These are phyloP conservation scores for Anagrus nilaparvatae DNA, from an alignment of 1,140 invertebrate genomes.

Conservation along the genomic window DNA sequence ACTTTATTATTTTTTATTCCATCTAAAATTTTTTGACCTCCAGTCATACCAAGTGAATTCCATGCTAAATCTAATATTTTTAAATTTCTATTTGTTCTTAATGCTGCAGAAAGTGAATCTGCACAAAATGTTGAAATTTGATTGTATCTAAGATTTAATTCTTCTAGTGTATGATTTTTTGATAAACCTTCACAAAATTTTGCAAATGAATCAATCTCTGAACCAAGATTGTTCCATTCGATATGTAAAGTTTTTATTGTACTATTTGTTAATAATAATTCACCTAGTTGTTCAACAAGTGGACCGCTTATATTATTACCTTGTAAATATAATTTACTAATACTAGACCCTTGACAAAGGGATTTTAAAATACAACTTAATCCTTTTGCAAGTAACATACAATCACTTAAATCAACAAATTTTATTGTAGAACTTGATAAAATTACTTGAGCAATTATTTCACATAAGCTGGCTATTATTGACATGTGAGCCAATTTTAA, in stretches of 20 bases:
- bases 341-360: conserved; percentile 29
- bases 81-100: conserved; percentile 32
- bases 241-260: conserved; percentile 30
- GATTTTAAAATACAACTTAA: conserved; percentile 26
- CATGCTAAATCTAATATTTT: conserved; percentile 34
- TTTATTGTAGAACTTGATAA: conserved; percentile 30
- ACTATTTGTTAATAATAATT: conserved; percentile 31
- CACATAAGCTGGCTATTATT: conserved; percentile 31
- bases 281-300: conserved; percentile 27
- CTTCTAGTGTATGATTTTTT: conserved; percentile 34
- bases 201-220: conserved; percentile 27
- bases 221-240: conserved; percentile 38
- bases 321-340: conserved; percentile 32
- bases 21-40: conserved; percentile 31
- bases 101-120: conserved; percentile 22
- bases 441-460: conserved; percentile 29
- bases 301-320: conserved; percentile 37
- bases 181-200: conserved; percentile 35
- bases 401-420: conserved; percentile 29
- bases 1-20: conserved; percentile 28
- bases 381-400: conserved; percentile 32
- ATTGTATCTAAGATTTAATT: conserved; percentile 38
- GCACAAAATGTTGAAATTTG: conserved; percentile 33
- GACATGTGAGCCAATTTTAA: conserved; percentile 26
- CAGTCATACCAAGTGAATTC: conserved; percentile 33